These are phyloP conservation scores for Sula dactylatra DNA, from an alignment of 2,113 vertebrate species.

Conservation along the genomic window DNA sequence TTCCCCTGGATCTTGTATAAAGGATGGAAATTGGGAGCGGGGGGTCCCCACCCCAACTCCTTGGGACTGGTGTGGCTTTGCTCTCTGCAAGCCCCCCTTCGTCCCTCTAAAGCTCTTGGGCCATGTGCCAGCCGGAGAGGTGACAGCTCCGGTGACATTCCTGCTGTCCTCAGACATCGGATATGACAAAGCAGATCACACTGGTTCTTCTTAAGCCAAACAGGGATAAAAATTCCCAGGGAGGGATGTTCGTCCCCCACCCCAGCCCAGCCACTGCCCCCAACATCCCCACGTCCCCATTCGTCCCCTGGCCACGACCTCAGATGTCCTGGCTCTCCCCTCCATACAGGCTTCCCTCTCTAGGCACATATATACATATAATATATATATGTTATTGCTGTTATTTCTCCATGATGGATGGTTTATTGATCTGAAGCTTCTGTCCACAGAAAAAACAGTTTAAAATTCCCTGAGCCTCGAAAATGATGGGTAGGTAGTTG, in stretches of 20 bases:
- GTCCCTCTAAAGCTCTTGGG: background rate
- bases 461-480: conserved; percentile 79
- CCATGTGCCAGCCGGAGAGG: fast-evolving
- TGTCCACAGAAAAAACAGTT: background rate
- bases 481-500: conserved; percentile 78
- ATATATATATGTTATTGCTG: background rate
- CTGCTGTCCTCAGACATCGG: fast-evolving
- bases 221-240: background rate
- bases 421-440: background rate
- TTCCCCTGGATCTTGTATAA: background rate
- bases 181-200: background rate
- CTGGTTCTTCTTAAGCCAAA: background rate
- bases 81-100: background rate
- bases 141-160: background rate
- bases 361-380: background rate
- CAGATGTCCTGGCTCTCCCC: background rate
- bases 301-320: background rate
- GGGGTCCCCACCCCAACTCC: background rate
- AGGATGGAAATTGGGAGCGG: background rate
- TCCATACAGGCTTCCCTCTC: background rate
- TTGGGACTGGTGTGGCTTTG: background rate
- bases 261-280: background rate
- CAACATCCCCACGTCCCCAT: background rate
- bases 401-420: background rate
- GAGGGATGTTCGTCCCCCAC: background rate